Base-by-base conservation (phyloP, 2,113 vertebrate species). In the Erinaceus europaeus region DNA sequence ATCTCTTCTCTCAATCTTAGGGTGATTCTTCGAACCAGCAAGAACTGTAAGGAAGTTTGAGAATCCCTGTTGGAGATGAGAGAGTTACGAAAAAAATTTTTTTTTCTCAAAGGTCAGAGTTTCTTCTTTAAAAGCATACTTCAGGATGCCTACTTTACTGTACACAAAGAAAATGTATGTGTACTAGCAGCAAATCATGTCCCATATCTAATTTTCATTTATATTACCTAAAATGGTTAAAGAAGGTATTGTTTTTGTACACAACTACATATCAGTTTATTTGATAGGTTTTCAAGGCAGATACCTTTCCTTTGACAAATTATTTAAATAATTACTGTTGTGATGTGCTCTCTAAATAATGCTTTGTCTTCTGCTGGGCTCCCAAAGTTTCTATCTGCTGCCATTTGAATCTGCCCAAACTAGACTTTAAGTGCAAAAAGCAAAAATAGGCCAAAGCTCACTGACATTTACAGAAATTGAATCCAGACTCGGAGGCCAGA, bases 231-330 rank as follows among this genome's bases (percentile, higher is more conserved):
- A 73, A 78, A 72, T 83, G 79, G 11, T 34, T 55, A 20, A 59
- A 82, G 46, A 94, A 91, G 75, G 85, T 85, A 85, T 55, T 65
- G 20, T 65, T 42, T 84, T 82, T 93, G 87, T 82, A 84, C n/a
- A 42, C 61, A 64, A 29, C 44, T 38, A 27, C 6, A 17, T 42
- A 88, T 89, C 84, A 71, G 90, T 86, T 92, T 78, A 75, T 44
- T 38, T 75, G 80, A 59, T 89, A 81, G 81, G 11, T 32, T 8
- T 87, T 92, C 81, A 77, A 72, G 90, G 72, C 38, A 59, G 42
- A 52, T 46, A 48, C 86, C 75, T 59, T 90, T 20, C 78, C 84
- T 88, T 74, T 71, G 89, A 83, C 87, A 88, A 72, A 53, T 89
- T 74, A 46, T 61, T 91, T 67, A 71, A 90, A 92, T 53, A 71